These are phyloP conservation scores for Schizaphis graminum DNA, from an alignment of 2,888 invertebrate genomes.

Conservation along the genomic window DNA sequence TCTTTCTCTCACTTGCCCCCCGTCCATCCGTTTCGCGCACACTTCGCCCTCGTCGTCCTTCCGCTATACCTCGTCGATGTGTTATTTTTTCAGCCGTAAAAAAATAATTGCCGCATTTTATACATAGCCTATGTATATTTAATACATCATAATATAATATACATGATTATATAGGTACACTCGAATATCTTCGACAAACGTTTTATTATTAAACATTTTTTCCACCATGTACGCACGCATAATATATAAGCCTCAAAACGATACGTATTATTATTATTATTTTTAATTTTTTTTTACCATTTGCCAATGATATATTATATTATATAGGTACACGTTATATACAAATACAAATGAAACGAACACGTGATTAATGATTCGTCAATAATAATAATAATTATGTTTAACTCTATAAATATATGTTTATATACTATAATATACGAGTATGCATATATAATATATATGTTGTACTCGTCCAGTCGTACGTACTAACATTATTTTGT, in stretches of 20 bases:
- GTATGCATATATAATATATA: not conserved
- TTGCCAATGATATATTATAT: not conserved
- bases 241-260: slow-evolving; percentile 10
- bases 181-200: slow-evolving; percentile 43
- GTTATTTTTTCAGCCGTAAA: slow-evolving; percentile 65
- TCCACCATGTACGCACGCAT: not conserved
- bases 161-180: slow-evolving; percentile 9
- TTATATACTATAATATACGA: not conserved
- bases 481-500: not conserved
- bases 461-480: not conserved
- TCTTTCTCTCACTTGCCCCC: not conserved
- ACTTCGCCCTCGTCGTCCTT: not conserved
- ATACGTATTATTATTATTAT: slow-evolving; percentile 47
- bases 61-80: not conserved
- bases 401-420: not conserved
- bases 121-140: not conserved
- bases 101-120: slow-evolving; percentile 62
- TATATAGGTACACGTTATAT: not conserved
- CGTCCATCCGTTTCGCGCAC: not conserved
- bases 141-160: not conserved
- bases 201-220: slow-evolving; percentile 31
- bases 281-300: slow-evolving; percentile 3
- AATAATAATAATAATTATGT: not conserved
- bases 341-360: not conserved
- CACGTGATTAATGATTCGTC: not conserved